These are phyloP conservation scores for Osedax frankpressi DNA, from an alignment of 2,888 invertebrate species.

Conservation along the genomic window DNA sequence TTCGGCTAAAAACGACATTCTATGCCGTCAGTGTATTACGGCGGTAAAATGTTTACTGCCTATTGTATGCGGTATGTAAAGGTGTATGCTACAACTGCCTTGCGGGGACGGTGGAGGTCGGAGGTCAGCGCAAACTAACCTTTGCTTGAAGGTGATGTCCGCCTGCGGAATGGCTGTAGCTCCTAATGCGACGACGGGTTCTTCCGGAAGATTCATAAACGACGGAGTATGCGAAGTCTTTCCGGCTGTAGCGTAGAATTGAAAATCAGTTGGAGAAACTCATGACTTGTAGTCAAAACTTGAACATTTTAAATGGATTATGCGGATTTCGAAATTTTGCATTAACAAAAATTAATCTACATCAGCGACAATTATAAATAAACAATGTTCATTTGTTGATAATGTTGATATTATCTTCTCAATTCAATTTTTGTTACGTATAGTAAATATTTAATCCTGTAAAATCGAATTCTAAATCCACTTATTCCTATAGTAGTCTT, in stretches of 20 bases:
- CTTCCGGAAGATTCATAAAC: background rate
- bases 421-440: no score
- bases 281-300: no score
- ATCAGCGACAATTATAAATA: no score
- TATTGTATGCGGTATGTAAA: background rate
- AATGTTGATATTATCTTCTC: no score
- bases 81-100: background rate
- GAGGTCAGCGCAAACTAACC: background rate
- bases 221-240: background rate
- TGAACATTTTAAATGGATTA: no score
- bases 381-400: no score
- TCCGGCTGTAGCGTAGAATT: background rate
- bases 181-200: background rate
- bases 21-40: background rate
- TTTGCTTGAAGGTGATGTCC: background rate
- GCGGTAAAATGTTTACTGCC: background rate
- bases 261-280: background rate
- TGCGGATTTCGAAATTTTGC: no score
- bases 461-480: no score
- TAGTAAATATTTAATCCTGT: no score
- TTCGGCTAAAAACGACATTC: no score
- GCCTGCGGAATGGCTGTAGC: background rate
- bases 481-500: no score
- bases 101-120: background rate
- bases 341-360: no score